A percentile compares a stretch with the other conserved stretches of the same genome.
Conservation (phyloP, 2,113 vertebrate species). For the Leptobrachium leishanense region DNA sequence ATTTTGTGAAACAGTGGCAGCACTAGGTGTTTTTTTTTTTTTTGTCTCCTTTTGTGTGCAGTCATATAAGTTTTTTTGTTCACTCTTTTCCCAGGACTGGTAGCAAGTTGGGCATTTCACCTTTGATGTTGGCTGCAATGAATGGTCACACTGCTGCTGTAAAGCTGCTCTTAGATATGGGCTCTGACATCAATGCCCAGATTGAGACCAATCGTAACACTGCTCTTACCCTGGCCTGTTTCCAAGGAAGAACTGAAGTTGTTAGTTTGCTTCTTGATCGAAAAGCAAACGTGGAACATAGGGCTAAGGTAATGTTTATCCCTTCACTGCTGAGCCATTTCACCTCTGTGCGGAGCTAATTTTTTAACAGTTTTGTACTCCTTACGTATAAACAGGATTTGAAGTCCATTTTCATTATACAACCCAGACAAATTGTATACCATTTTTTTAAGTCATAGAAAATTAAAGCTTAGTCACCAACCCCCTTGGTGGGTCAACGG, state of each 20-base stretch:
- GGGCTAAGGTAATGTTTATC: slow-evolving; percentile 83
- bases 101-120: slow-evolving; percentile 98
- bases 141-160: slow-evolving; percentile 97
- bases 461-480: too few species aligned
- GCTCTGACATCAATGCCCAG: slow-evolving; percentile 97
- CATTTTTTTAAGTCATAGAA: too few species aligned
- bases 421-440: too few species aligned
- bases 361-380: too few species aligned
- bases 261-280: slow-evolving; percentile 95
- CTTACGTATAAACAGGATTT: too few species aligned
- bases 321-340: too few species aligned
- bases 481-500: too few species aligned
- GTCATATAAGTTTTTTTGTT: background rate
- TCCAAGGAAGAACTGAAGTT: slow-evolving; percentile 95
- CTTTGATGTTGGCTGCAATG: slow-evolving; percentile 98
- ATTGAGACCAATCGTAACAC: slow-evolving; percentile 99
- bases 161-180: slow-evolving; percentile 95
- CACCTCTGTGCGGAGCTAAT: too few species aligned
- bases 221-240: slow-evolving; percentile 94
- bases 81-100: slow-evolving; percentile 78
- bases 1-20: too few species aligned
- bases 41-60: too few species aligned
- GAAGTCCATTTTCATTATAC: too few species aligned
- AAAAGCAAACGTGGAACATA: slow-evolving; percentile 96
- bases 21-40: too few species aligned